Conservation (phyloP, 2,113 vertebrate species). For the Polypterus senegalus region DNA sequence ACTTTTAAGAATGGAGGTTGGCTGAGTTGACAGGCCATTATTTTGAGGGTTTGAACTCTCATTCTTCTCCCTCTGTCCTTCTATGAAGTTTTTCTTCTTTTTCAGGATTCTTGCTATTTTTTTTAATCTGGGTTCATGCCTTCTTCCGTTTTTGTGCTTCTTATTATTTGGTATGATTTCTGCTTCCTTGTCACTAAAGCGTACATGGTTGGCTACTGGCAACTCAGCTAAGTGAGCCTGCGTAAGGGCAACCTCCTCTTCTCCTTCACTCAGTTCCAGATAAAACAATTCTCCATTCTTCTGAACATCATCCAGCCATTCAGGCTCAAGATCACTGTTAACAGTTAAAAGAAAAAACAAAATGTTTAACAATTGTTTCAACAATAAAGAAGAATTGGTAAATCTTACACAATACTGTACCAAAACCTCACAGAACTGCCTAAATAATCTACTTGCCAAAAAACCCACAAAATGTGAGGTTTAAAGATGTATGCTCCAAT, state of each 20-base stretch:
- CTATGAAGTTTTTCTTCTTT: slow-evolving; percentile 51
- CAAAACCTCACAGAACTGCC: no score
- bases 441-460: no score
- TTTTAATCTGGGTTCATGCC: slow-evolving; percentile 58
- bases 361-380: not conserved
- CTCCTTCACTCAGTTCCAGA: slow-evolving; percentile 80
- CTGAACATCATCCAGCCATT: slow-evolving; percentile 86
- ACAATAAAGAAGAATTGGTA: no score
- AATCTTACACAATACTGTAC: no score
- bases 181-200: slow-evolving; percentile 78
- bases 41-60: slow-evolving; percentile 20
- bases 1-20: slow-evolving; percentile 78
- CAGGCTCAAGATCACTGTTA: slow-evolving; percentile 77
- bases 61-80: slow-evolving; percentile 38
- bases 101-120: slow-evolving; percentile 67
- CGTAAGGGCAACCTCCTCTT: slow-evolving; percentile 62
- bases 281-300: slow-evolving; percentile 91
- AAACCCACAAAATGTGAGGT: no score
- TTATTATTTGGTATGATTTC: slow-evolving; percentile 66
- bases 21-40: slow-evolving; percentile 28
- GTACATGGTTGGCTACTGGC: slow-evolving; percentile 66
- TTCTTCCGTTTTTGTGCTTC: slow-evolving; percentile 40
- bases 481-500: no score
- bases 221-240: slow-evolving; percentile 41
- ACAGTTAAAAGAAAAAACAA: slow-evolving; percentile 9